Percentiles rank a stretch among this genome's conserved stretches.
Conservation (phyloP, 2,888 invertebrate genomes). For the Rotaria socialis region DNA sequence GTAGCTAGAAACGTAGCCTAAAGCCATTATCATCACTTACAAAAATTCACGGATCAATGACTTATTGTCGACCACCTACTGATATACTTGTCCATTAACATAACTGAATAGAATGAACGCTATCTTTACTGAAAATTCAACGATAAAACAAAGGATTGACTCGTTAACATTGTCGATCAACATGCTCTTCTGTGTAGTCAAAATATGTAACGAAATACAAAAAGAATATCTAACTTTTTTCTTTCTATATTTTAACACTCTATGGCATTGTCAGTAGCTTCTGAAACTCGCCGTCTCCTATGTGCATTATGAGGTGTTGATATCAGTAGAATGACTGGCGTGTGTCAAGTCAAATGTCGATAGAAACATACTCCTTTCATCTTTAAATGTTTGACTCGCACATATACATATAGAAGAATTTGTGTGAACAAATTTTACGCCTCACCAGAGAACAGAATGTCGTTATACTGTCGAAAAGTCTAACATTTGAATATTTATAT, state of each 20-base stretch:
- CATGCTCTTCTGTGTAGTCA: background rate
- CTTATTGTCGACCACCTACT: background rate
- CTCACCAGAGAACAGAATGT: background rate
- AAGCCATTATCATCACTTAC: background rate
- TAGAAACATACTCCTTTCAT: background rate
- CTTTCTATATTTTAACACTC: background rate
- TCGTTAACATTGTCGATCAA: background rate
- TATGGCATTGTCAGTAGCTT: background rate
- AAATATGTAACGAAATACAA: background rate
- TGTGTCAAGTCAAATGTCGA: conserved; percentile 21
- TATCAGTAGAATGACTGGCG: background rate
- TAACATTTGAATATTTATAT: too few relatives aligned
- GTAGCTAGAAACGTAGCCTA: background rate
- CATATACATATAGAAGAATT: background rate
- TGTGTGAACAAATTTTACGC: conserved; percentile 11
- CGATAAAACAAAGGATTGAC: too few relatives aligned
- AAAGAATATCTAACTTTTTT: background rate
- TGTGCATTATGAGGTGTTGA: conserved; percentile 29
- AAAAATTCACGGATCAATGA: background rate
- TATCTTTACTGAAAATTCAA: background rate
- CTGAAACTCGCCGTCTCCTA: background rate
- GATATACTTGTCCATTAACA: background rate
- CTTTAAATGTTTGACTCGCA: background rate
- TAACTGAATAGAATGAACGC: background rate
- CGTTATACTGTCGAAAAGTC: background rate